These are phyloP conservation scores for Limanda limanda DNA, from an alignment of 2,113 vertebrate genomes.

Conservation along the genomic window DNA sequence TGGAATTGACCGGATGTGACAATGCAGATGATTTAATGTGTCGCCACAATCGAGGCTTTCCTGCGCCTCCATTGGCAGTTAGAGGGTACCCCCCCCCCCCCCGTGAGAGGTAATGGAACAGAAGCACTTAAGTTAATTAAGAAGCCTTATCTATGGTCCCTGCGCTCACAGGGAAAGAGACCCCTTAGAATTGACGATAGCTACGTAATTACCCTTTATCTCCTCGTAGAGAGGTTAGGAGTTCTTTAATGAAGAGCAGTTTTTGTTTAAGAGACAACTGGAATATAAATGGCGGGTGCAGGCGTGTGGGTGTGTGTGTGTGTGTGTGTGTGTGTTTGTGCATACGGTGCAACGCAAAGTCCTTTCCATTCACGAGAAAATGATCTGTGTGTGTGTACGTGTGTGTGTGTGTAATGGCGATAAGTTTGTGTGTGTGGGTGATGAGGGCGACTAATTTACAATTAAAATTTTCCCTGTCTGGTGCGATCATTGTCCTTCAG, in stretches of 20 bases:
- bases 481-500: constrained; percentile 33
- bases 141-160: constrained; percentile 75
- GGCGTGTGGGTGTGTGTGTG: constrained; percentile 16
- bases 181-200: constrained; percentile 73
- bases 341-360: background rate
- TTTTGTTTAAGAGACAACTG: constrained; percentile 69
- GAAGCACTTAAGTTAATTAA: constrained; percentile 81
- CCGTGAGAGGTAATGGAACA: constrained; percentile 71
- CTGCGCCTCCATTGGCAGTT: constrained; percentile 60
- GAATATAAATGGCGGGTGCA: constrained; percentile 46
- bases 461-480: constrained; percentile 31
- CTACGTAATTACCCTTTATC: constrained; percentile 81
- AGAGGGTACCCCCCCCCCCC: constrained; percentile 44
- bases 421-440: background rate
- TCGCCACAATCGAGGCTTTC: constrained; percentile 56
- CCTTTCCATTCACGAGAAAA: background rate
- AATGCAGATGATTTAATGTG: constrained; percentile 71
- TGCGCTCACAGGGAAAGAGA: constrained; percentile 65
- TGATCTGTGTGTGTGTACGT: constrained; percentile 3
- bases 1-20: constrained; percentile 65
- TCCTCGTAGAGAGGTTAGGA: constrained; percentile 63
- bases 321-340: constrained; percentile 22
- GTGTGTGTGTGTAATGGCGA: background rate
- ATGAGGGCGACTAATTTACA: constrained; percentile 29
- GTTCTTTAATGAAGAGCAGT: constrained; percentile 73